These are phyloP conservation scores for Parauchenoglanis punctatus DNA, from an alignment of 2,797 vertebrate genomes.

Conservation along the genomic window DNA sequence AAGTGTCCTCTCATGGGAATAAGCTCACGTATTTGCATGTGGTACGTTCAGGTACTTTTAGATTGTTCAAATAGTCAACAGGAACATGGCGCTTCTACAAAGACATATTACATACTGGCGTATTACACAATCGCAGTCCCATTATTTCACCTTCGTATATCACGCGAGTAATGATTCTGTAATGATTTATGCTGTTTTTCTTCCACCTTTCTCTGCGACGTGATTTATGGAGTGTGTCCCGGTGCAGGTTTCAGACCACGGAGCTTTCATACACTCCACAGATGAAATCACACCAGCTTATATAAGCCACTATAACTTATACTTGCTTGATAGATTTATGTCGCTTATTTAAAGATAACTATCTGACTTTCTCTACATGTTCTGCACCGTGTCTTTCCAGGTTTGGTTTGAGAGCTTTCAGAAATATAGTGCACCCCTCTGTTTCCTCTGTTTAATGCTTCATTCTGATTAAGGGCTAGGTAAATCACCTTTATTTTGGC, in stretches of 20 bases:
- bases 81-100: conserved; percentile 27
- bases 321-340: not conserved
- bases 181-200: conserved; percentile 38
- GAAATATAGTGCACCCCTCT: not conserved
- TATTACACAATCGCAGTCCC: conserved; percentile 19
- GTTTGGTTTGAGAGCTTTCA: conserved; percentile 2
- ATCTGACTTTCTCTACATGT: conserved; percentile 3
- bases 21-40: conserved; percentile 35
- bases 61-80: conserved; percentile 38
- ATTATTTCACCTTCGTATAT: conserved; percentile 29
- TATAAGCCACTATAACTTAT: conserved; percentile 2
- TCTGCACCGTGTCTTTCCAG: not conserved
- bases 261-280: conserved; percentile 10
- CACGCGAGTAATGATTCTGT: conserved; percentile 17
- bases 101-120: conserved; percentile 16
- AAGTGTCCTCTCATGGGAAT: conserved; percentile 21
- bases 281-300: conserved; percentile 20
- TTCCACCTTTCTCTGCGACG: not conserved
- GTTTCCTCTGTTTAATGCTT: not conserved
- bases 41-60: conserved; percentile 26
- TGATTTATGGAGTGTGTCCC: conserved; percentile 25
- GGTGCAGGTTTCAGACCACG: conserved; percentile 17
- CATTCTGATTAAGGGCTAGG: not conserved
- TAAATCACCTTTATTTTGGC: conserved; percentile 1
- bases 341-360: not conserved